Conservation (phyloP, 2,888 invertebrate species). For the Julus scanicus region DNA sequence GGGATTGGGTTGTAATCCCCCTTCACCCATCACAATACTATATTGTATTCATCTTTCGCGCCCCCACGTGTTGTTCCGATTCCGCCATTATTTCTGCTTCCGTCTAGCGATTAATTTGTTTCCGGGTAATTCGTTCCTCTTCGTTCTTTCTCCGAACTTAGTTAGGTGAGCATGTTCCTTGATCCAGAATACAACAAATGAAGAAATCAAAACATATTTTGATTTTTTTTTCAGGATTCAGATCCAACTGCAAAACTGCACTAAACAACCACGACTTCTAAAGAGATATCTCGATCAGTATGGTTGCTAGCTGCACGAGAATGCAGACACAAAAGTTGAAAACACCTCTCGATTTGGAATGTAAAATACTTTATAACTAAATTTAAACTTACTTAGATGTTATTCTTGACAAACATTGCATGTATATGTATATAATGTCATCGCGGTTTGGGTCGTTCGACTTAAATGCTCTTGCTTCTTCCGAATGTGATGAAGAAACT, state of each 20-base stretch:
- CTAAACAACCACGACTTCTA: background rate
- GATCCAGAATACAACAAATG: background rate
- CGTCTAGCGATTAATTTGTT: no score
- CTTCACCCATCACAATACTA: no score
- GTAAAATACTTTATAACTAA: background rate
- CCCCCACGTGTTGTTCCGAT: no score
- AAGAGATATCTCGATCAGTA: background rate
- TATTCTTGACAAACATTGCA: background rate
- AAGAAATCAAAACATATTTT: background rate
- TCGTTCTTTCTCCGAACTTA: no score
- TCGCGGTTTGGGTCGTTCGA: background rate
- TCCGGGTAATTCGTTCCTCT: no score
- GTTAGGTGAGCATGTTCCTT: conserved; percentile 87
- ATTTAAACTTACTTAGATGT: background rate
- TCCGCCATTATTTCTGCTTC: no score
- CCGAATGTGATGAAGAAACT: background rate
- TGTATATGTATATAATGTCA: background rate
- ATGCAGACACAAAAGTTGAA: background rate
- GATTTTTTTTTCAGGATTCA: background rate
- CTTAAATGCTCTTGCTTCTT: background rate
- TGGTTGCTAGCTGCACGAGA: background rate
- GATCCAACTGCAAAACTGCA: conserved; percentile 34
- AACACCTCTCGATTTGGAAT: background rate
- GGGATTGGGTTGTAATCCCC: no score
- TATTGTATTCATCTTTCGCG: no score